Conservation (phyloP, 2,797 vertebrate genomes). For the Odontamblyopus lacepedii region DNA sequence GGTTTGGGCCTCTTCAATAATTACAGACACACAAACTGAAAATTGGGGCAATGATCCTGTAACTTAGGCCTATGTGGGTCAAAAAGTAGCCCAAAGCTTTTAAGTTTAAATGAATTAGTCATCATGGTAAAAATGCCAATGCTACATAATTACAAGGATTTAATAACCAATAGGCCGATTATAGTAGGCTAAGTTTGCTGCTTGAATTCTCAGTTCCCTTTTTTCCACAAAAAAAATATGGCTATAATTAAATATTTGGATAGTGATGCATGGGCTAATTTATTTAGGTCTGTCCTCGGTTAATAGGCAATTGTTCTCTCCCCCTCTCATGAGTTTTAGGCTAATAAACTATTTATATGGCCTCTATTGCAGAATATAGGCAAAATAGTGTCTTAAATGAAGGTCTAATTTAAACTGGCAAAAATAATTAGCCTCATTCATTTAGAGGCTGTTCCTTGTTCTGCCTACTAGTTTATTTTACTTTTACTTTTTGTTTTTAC, state of each 20-base stretch:
- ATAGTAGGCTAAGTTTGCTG: no score
- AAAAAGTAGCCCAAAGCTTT: background rate
- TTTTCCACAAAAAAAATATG: background rate
- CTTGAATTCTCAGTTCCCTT: background rate
- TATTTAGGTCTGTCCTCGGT: background rate
- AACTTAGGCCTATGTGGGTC: background rate
- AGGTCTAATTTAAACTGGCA: background rate
- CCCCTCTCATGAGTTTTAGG: background rate
- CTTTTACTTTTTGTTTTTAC: no score
- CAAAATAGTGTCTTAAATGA: background rate
- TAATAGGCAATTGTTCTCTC: background rate
- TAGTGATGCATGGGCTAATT: background rate
- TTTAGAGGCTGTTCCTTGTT: background rate
- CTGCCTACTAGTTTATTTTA: background rate
- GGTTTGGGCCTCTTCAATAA: background rate
- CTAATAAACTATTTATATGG: background rate
- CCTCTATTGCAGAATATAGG: background rate
- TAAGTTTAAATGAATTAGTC: background rate
- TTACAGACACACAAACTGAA: background rate
- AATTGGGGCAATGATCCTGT: background rate
- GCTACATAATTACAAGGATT: no score
- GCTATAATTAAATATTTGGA: background rate
- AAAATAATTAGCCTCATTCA: background rate
- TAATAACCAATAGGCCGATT: no score
- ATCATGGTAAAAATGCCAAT: background rate